Evolutionary conservation across 1,140 invertebrate genomes (phyloP), one percentile per base, ranked within the genome.

Genomic region (Zaprionus inermis): DNA sequence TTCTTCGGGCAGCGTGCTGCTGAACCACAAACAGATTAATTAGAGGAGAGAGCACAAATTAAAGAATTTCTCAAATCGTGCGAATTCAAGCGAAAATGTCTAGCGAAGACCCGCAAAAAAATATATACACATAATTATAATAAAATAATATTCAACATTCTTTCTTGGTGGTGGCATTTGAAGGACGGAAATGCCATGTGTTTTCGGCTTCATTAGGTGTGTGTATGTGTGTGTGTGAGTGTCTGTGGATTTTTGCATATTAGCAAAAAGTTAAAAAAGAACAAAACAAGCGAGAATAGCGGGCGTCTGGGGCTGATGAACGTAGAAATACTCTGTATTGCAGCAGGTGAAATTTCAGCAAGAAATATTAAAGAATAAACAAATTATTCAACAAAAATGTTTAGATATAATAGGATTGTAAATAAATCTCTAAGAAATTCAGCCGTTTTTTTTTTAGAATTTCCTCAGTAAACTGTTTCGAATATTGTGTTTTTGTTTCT

Each of bases 141-240:
- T 55, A 67, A 56, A 70, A 73, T 58, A 79, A 65, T 73, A 78
- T 78, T 78, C 32, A 68, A 41, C 72, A 73, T 72, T 78, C 70
- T 81, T 81, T 54, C 76, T 76, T 75, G 60, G 38, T 44, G 38
- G 38, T 44, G 83, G 82, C 83, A 88, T 76, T 82, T 82, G 79
- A 88, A 85, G 82, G 82, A 88, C 83, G 82, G 82, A 85, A 85
- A 85, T 79, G 77, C 81, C 79, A 81, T 85, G 73, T 66, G 38
- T 67, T 14, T 32, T 38, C n/a, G n/a, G n/a, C n/a, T n/a, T n/a
- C n/a, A n/a, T n/a, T n/a, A n/a, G n/a, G 20, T 55, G 16, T 44
- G 72, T 74, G 80, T 78, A n/a, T n/a, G 36, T 41, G 16, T 10
- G 12, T 57, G 20, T 55, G 18, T 46, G 72, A 70, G 80, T 78